These are phyloP conservation scores for Cyanoramphus novaezelandiae DNA, from an alignment of 2,113 vertebrate species.

Conservation along the genomic window DNA sequence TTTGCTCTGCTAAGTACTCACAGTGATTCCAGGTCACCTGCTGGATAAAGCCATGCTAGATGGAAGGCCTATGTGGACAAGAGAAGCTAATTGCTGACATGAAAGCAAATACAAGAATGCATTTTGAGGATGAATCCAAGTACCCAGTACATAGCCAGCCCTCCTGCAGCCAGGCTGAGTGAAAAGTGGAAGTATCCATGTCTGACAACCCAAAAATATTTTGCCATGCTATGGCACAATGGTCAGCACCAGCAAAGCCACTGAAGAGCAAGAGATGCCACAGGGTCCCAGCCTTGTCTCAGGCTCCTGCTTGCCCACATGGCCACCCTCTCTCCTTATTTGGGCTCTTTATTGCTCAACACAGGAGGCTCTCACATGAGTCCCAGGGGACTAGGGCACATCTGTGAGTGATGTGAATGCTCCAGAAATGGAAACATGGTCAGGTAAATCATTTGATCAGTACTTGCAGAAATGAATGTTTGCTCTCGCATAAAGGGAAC, in stretches of 20 bases:
- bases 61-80: background rate
- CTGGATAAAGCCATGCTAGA: background rate
- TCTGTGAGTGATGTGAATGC: background rate
- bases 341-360: background rate
- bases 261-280: background rate
- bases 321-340: background rate
- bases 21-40: background rate
- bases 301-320: fast-evolving
- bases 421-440: background rate
- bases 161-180: background rate
- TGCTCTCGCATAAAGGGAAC: background rate
- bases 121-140: background rate
- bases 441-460: background rate
- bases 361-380: background rate
- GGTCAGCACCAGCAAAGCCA: background rate
- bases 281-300: background rate
- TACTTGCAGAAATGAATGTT: background rate
- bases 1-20: background rate
- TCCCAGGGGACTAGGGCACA: background rate
- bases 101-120: background rate
- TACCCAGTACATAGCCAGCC: background rate
- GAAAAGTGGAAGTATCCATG: background rate
- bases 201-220: background rate
- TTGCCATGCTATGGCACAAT: background rate
- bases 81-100: background rate